Percentiles rank a stretch among this genome's conserved stretches.
Evolutionary conservation across 2,113 vertebrate species (phyloP).

Genomic region (Oryzias curvinotus): DNA sequence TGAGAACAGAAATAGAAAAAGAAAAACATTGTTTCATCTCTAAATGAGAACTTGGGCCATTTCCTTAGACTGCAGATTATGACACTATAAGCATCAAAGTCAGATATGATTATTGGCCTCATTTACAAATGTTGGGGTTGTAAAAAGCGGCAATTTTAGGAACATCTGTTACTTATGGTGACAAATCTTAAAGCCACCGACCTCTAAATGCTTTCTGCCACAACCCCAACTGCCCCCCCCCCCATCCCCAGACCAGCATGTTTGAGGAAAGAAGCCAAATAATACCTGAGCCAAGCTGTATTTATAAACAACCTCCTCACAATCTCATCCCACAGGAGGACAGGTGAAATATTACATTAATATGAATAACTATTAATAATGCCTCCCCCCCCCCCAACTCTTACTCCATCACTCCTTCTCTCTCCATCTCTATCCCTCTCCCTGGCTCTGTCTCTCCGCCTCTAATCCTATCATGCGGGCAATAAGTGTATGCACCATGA

Average conservation of each 20-base stretch:
- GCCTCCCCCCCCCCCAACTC: slow-evolving; percentile 63
- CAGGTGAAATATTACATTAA: slow-evolving; percentile 79
- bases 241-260: slow-evolving; percentile 12
- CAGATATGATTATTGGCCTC: slow-evolving; percentile 31
- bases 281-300: slow-evolving; percentile 48
- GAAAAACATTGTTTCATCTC: slow-evolving; percentile 47
- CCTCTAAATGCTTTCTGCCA: slow-evolving; percentile 3
- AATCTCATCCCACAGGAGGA: slow-evolving; percentile 71
- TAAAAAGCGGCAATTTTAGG: not conserved
- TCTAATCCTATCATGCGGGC: slow-evolving; percentile 97
- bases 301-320: slow-evolving; percentile 97
- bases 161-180: not conserved
- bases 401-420: slow-evolving; percentile 67
- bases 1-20: slow-evolving; percentile 57
- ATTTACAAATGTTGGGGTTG: slow-evolving; percentile 17
- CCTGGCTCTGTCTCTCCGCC: slow-evolving; percentile 56
- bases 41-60: slow-evolving; percentile 37
- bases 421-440: slow-evolving; percentile 60
- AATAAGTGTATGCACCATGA: slow-evolving; percentile 99
- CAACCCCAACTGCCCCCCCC: slow-evolving; percentile 15
- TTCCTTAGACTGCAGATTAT: slow-evolving; percentile 23
- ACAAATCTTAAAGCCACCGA: slow-evolving; percentile 23
- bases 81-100: slow-evolving; percentile 35
- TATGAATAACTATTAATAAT: slow-evolving; percentile 82
- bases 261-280: slow-evolving; percentile 46